phyloP scores from a whole-genome alignment of 2,797 vertebrate genomes.

The Silurus lanzhouensis region DNA sequence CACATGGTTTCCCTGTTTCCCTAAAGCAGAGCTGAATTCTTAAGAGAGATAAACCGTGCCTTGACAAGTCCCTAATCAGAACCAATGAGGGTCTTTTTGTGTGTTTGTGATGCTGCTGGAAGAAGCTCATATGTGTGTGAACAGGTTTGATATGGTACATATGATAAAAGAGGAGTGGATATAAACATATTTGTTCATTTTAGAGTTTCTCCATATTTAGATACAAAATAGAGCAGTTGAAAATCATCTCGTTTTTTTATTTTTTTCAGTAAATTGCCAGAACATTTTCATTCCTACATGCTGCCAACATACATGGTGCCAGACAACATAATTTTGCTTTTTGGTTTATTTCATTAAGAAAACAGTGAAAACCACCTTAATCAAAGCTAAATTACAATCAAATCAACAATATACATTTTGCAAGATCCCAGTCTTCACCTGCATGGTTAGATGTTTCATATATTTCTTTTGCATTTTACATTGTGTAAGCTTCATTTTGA shows the following conservation, averaged over 20 bases:
- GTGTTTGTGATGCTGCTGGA: neutral
- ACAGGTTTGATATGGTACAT: neutral
- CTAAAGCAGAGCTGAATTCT: neutral
- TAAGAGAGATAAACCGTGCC: conserved; percentile 7
- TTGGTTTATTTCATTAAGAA: neutral
- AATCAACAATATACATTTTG: neutral
- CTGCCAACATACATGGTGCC: neutral
- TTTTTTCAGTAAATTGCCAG: neutral
- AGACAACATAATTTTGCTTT: neutral
- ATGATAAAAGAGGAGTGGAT: neutral
- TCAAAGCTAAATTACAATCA: neutral
- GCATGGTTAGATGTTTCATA: neutral
- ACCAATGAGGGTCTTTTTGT: neutral
- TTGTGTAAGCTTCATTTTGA: neutral
- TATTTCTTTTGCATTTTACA: too few species aligned
- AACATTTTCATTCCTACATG: neutral
- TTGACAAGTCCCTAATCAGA: conserved; percentile 28
- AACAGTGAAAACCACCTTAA: neutral
- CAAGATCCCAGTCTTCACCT: neutral
- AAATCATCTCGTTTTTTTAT: neutral
- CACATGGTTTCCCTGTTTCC: neutral
- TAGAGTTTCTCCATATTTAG: too few species aligned
- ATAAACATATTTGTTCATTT: neutral
- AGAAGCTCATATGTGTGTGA: neutral
- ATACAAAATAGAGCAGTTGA: neutral